Base-by-base conservation (phyloP, 1,140 invertebrate species). In the Saccostrea cuccullata region DNA sequence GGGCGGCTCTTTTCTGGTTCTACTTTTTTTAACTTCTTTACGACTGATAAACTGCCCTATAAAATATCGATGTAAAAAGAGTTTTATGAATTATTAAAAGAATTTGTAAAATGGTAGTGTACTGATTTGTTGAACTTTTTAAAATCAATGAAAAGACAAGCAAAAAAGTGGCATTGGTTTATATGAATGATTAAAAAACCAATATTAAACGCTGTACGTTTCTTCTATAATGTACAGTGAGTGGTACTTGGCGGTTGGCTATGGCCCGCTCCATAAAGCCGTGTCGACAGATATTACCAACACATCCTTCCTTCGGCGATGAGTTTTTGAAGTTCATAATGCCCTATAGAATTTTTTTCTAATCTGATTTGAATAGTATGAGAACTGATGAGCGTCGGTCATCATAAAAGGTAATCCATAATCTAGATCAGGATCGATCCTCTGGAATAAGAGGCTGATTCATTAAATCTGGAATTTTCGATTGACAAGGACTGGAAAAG, bases 1-100 rank as follows among this genome's bases (percentile, higher is more conserved):
- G 70, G 70, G 0, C 70, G 70, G 3, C 23, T 26, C 20, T 87
- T 82, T 86, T 87, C 70, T 5, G 91, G 86, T 82, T 90, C 85
- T 0, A 92, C 88, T 6, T 89, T 84, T 67, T 88, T 89, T 40
- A 92, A 86, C 64, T 92, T 93, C 85, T 93, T 93, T 36, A 93
- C 58, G 36, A 93, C 92, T n/a, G 92, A 92, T 84, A 93, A 82
- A 85, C 92, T 93, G 17, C 92, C 92, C 92, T 93, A 86, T 15
- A 89, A 88, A 23, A 55, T n/a, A 58, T 40, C 5, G 26, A 26
- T 36, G 30, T 30, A 30, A 17, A 3, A 64, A 30, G 23, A 73
- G 26, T 11, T 26, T 30, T 36, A 77, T 30, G 26, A 30, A 30
- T 77, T 36, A 77, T 77, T 77, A 23, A 77, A 36, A 77, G 15